Conservation (phyloP, 2,797 vertebrate genomes). For the Micromesistius poutassou region DNA sequence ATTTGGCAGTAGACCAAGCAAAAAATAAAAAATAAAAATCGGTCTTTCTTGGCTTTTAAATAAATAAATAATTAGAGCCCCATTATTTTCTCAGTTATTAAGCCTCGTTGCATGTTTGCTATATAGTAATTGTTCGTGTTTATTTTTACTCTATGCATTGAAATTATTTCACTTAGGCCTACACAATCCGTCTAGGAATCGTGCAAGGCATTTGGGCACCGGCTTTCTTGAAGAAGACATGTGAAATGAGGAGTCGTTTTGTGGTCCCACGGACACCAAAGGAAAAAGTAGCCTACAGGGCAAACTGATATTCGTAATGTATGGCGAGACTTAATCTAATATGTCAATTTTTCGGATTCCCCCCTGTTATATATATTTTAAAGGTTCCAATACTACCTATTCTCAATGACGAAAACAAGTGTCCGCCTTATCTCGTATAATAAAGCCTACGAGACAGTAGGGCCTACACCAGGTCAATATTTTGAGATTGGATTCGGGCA, state of each 20-base stretch:
- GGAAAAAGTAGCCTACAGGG: no score
- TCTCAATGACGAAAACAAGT: not conserved
- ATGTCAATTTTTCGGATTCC: not conserved
- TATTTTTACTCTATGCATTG: not conserved
- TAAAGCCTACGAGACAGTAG: not conserved
- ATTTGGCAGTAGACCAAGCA: not conserved
- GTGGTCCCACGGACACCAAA: no score
- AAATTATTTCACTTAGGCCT: conserved; percentile 1
- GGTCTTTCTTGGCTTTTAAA: not conserved
- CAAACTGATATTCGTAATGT: no score
- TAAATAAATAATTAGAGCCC: not conserved
- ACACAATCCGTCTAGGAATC: not conserved
- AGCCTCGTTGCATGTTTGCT: not conserved
- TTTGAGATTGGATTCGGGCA: not conserved
- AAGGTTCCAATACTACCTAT: not conserved
- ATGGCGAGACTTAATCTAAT: not conserved
- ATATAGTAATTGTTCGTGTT: not conserved
- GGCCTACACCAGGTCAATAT: not conserved
- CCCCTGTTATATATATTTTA: no score
- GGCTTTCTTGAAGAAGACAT: not conserved
- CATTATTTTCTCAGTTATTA: not conserved
- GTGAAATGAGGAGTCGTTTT: not conserved
- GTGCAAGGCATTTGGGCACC: no score
- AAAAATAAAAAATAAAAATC: not conserved
- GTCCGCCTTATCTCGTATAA: not conserved